phyloP scores from a whole-genome alignment of 2,113 vertebrate genomes.

The Grus americana region DNA sequence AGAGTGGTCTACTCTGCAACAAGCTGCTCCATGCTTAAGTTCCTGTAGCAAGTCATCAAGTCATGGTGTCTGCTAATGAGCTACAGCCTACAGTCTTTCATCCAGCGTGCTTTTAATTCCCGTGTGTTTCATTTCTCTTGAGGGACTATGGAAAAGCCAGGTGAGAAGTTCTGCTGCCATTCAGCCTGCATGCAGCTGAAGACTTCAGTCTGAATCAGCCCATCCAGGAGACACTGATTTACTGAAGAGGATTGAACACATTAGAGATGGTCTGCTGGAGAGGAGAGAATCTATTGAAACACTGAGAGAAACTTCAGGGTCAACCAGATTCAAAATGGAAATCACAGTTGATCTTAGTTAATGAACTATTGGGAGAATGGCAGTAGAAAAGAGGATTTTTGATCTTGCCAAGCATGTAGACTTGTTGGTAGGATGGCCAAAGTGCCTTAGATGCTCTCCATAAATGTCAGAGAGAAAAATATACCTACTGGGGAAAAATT shows the following conservation, averaged over 20 bases:
- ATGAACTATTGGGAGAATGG: background rate
- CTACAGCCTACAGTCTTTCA: background rate
- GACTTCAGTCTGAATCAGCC: background rate
- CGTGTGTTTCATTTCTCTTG: background rate
- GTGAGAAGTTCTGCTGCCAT: background rate
- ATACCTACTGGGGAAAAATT: background rate
- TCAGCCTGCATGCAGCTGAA: background rate
- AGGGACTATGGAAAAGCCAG: background rate
- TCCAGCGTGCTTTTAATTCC: background rate
- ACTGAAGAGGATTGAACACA: background rate
- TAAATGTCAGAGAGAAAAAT: slow-evolving; percentile 15
- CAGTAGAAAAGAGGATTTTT: background rate
- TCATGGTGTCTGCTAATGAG: background rate
- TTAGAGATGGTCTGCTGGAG: slow-evolving; percentile 4
- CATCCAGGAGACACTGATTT: background rate
- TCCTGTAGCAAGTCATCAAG: background rate
- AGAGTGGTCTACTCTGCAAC: background rate
- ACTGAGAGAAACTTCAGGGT: background rate
- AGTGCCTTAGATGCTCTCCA: background rate
- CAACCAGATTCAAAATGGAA: background rate
- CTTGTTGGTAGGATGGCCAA: background rate
- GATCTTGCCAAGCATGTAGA: background rate
- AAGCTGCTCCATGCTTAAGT: background rate
- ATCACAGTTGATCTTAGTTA: background rate
- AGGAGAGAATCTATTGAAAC: background rate